phyloP scores from a whole-genome alignment of 2,797 vertebrate genomes.

The Micropoecilia bifurca region DNA sequence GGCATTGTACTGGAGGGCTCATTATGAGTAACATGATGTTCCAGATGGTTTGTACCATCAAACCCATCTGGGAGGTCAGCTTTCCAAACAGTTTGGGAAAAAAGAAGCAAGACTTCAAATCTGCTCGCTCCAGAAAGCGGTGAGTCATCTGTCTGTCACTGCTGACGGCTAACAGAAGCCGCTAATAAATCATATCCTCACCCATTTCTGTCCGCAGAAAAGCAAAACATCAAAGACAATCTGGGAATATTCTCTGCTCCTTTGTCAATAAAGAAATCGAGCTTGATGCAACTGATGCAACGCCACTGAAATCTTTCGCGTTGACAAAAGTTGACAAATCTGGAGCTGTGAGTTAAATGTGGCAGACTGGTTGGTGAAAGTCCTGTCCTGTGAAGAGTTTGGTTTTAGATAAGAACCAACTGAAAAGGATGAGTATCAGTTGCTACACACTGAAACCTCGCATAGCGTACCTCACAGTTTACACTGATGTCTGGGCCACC shows the following conservation, averaged over 20 bases:
- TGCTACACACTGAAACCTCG: background rate
- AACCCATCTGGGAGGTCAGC: slow-evolving; percentile 3
- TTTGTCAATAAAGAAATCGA: background rate
- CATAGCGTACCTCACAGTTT: background rate
- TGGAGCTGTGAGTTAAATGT: background rate
- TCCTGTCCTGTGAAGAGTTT: background rate
- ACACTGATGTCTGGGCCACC: background rate
- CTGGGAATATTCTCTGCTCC: background rate
- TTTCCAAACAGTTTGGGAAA: slow-evolving; percentile 1
- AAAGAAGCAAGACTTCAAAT: background rate
- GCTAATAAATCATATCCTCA: background rate
- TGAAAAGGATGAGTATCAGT: background rate
- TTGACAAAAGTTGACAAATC: background rate
- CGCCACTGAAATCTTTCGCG: background rate
- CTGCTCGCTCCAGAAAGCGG: background rate
- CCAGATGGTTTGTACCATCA: slow-evolving; percentile 1
- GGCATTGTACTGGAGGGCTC: background rate
- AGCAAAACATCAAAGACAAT: background rate
- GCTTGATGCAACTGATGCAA: background rate
- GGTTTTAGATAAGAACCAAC: background rate
- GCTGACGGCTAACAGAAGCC: background rate
- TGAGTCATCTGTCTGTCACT: slow-evolving; percentile 9
- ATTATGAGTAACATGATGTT: background rate
- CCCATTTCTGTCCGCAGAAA: background rate
- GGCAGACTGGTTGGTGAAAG: background rate